Percentiles rank a stretch among this genome's conserved stretches.
Evolutionary conservation across 1,140 invertebrate genomes (phyloP).

Genomic region (Euwallacea similis): DNA sequence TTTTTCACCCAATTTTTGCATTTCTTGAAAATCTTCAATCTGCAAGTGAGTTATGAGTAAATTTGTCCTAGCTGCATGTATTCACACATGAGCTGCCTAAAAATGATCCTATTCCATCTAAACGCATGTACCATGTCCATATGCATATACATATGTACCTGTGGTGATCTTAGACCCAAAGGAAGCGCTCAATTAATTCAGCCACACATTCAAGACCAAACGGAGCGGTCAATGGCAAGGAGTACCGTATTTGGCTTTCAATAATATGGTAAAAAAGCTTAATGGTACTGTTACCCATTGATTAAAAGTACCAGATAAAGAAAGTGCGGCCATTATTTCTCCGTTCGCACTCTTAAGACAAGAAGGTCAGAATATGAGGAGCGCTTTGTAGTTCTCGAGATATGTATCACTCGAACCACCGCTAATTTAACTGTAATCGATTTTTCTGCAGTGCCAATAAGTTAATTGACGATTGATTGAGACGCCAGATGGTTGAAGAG

Average conservation of each 20-base stretch:
- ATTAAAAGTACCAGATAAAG: conserved; percentile 36
- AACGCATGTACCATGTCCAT: no score
- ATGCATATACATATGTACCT: no score
- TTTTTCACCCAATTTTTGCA: no score
- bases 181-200: no score
- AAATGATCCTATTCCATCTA: no score
- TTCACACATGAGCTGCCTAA: no score
- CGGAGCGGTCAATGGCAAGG: conserved; percentile 6
- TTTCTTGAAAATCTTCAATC: no score
- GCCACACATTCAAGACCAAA: not conserved
- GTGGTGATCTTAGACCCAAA: no score
- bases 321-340: conserved; percentile 24
- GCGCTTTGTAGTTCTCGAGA: conserved; percentile 25
- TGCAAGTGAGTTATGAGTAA: no score
- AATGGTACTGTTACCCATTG: conserved; percentile 31
- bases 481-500: no score
- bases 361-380: conserved; percentile 24
- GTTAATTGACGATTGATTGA: conserved; percentile 5
- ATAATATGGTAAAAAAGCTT: conserved; percentile 24
- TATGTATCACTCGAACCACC: conserved; percentile 25
- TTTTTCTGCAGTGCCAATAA: conserved; percentile 2
- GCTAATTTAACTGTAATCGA: conserved; percentile 26
- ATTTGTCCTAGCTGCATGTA: no score
- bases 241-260: conserved; percentile 17
- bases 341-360: conserved; percentile 32